Evolutionary conservation across 2,113 vertebrate genomes (phyloP).

Genomic region (Galeopterus variegatus): DNA sequence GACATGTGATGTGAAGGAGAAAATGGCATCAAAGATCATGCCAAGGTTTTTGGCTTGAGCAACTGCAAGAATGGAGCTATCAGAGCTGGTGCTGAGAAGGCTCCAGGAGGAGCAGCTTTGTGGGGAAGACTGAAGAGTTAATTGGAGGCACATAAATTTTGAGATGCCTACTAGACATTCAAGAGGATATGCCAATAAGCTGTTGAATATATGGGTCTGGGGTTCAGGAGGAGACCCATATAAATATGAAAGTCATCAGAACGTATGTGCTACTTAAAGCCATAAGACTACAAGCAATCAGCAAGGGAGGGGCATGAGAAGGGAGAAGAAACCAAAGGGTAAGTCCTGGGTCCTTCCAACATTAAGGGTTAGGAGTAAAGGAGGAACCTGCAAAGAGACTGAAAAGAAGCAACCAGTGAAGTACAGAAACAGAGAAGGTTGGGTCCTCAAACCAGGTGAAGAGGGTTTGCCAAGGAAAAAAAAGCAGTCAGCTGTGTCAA

Average conservation of each 20-base stretch:
- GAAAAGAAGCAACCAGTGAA: neutral
- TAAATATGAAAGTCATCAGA: neutral
- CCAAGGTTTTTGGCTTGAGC: neutral
- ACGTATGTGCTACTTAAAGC: neutral
- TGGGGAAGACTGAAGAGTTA: neutral
- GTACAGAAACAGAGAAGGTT: neutral
- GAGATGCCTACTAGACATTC: neutral
- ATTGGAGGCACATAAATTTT: neutral
- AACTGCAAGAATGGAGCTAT: neutral
- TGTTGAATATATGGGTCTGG: neutral
- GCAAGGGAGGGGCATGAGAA: neutral
- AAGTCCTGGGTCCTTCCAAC: neutral
- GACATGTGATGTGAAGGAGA: neutral
- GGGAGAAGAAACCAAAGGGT: neutral
- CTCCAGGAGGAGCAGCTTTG: neutral
- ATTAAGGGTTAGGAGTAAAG: neutral
- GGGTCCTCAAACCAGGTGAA: constrained; percentile 6
- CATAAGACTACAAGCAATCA: neutral
- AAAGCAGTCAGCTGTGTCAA: neutral
- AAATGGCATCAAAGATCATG: neutral
- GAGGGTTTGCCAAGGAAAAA: neutral
- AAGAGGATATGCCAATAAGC: neutral
- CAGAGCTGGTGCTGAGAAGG: neutral
- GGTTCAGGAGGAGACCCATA: neutral
- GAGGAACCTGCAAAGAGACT: neutral